Evolutionary conservation across 1,140 invertebrate genomes (phyloP).

Genomic region (Bombus pyrosoma): DNA sequence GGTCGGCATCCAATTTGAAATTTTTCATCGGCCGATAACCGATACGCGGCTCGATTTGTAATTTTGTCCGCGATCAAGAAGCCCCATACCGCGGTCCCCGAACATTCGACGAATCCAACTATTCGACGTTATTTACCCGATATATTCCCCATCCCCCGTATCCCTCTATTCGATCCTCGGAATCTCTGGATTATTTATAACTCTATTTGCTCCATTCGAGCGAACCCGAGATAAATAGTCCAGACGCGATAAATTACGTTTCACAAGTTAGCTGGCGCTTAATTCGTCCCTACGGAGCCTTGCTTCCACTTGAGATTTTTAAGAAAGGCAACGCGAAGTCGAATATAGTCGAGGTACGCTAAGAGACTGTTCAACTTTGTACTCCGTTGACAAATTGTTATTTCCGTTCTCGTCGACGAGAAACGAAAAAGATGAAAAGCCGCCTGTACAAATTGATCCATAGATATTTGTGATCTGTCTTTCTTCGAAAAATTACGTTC

Average conservation of each 20-base stretch:
- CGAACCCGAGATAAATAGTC: constrained; percentile 10
- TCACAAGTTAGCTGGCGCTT: not conserved
- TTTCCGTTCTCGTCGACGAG: not conserved
- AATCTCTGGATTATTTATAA: constrained; percentile 42
- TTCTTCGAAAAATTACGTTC: too few relatives aligned
- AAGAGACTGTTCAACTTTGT: not conserved
- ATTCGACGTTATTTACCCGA: constrained; percentile 22
- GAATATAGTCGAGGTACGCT: too few relatives aligned
- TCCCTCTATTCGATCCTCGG: not conserved
- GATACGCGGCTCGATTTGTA: constrained; percentile 8
- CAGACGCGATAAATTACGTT: constrained; percentile 8
- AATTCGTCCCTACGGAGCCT: not conserved
- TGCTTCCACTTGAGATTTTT: not conserved
- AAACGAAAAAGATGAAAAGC: too few relatives aligned
- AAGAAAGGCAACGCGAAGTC: not conserved
- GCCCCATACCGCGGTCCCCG: not conserved
- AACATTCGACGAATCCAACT: constrained; percentile 1
- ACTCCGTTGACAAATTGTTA: not conserved
- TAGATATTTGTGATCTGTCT: too few relatives aligned
- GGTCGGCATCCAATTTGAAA: constrained; percentile 26
- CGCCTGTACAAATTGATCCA: too few relatives aligned
- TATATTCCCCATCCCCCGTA: not conserved
- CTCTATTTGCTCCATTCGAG: not conserved
- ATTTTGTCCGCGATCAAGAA: constrained; percentile 12
- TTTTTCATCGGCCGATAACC: constrained; percentile 45